Base-by-base conservation (phyloP, 2,113 vertebrate genomes). In the Carassius gibelio region DNA sequence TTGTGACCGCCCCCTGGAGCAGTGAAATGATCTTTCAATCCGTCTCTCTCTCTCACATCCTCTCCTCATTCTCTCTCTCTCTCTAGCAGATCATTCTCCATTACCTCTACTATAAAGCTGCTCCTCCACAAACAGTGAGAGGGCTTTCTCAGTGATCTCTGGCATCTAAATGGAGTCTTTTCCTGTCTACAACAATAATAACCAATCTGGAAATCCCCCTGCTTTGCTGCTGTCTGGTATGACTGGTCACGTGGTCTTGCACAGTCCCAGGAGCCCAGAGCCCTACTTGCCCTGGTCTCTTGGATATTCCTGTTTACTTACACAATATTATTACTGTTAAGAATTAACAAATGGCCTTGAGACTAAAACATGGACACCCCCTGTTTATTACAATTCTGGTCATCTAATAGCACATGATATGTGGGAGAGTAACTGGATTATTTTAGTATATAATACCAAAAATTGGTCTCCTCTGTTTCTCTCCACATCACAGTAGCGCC, bases 141-240 rank as follows among this genome's bases (percentile, higher is more conserved):
- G 79, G 85, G 66, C 82, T 84, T 79, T 77, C 69, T 84, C 77
- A 64, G 4, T 61, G 83, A 84, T 87, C 79, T 75, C 83, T 83
- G 79, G 84, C 83, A 87, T 62, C 79, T 78, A 87, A 80, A 87
- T 83, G 72, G 17, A 64, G 84, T 84, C 85, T 85, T 87, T 90
- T 90, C 88, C 86, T 86, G 88, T 87, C 87, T 84, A 38, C 64
- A 83, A 75, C 80, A 74, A 84, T 83, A 83, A 88, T 84, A 89
- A 72, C 83, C 81, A 69, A 68, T 68, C 52, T 91, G 90, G 90
- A 86, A 91, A 90, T 89, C 87, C 88, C 88, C 90, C 74, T 86
- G 87, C 81, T 75, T 87, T 82, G 85, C 81, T 23, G 85, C 61
- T 55, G 87, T 88, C 86, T 90, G 89, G 87, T 86, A 89, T 76